These are phyloP conservation scores for Paratilapia polleni DNA, from an alignment of 2,113 vertebrate genomes.

Conservation along the genomic window DNA sequence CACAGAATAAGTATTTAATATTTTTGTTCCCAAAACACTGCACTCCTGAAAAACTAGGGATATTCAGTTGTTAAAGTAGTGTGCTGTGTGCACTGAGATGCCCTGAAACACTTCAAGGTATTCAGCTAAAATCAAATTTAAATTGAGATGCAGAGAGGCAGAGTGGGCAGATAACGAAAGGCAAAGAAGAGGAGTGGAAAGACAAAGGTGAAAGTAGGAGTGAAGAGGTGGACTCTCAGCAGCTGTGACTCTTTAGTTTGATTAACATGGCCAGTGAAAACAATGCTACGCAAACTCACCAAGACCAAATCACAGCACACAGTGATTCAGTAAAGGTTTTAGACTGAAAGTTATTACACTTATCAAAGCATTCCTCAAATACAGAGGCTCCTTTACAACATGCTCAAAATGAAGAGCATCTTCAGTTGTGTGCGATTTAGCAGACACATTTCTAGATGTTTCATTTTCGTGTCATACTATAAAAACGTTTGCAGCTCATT, in stretches of 20 bases:
- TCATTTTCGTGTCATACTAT: too few relatives aligned
- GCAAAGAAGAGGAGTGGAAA: not conserved
- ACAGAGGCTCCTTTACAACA: too few relatives aligned
- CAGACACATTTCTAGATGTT: too few relatives aligned
- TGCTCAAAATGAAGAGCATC: too few relatives aligned
- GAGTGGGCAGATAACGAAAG: constrained; percentile 2
- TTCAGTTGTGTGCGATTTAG: too few relatives aligned
- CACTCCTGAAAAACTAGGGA: not conserved
- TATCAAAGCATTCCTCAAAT: too few relatives aligned
- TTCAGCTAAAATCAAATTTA: not conserved
- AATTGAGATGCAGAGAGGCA: constrained; percentile 5
- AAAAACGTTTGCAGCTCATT: too few relatives aligned
- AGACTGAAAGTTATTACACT: too few relatives aligned
- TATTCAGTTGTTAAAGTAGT: not conserved
- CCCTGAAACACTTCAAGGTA: constrained; percentile 3
- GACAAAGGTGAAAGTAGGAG: not conserved
- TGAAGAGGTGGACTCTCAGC: not conserved
- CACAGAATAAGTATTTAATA: not conserved
- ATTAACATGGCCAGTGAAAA: not conserved
- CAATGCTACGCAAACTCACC: not conserved
- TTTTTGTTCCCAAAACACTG: not conserved
- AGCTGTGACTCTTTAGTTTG: not conserved
- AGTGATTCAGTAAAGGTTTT: not conserved
- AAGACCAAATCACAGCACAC: not conserved
- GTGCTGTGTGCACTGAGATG: not conserved